phyloP scores from a whole-genome alignment of 2,797 vertebrate genomes.

The Gobio occitaniae region DNA sequence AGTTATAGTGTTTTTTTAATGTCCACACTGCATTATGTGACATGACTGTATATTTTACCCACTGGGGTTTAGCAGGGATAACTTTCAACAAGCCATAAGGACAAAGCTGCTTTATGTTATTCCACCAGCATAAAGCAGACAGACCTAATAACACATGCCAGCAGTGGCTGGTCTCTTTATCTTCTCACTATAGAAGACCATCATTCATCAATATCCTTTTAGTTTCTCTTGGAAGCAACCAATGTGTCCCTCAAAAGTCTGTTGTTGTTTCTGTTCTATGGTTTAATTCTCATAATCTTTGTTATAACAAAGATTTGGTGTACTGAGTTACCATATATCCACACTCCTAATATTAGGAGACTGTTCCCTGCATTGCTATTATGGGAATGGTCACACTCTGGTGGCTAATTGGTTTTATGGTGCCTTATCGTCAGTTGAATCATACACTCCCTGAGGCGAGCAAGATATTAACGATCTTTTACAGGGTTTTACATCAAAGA shows the following conservation, averaged over 20 bases:
- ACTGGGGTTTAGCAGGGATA: conserved; percentile 66
- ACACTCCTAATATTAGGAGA: conserved; percentile 72
- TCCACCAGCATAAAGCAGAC: conserved; percentile 68
- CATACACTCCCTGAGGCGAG: conserved; percentile 68
- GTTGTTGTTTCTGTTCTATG: conserved; percentile 68
- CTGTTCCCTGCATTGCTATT: conserved; percentile 66
- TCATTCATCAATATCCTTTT: conserved; percentile 82
- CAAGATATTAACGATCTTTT: conserved; percentile 73
- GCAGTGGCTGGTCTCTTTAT: conserved; percentile 63
- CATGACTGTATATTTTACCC: conserved; percentile 67
- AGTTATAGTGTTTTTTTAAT: conserved; percentile 58
- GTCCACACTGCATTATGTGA: conserved; percentile 59
- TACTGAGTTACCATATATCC: conserved; percentile 63
- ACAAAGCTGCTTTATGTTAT: conserved; percentile 67
- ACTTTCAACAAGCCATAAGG: conserved; percentile 61
- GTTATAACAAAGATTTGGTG: conserved; percentile 68
- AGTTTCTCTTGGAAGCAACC: conserved; percentile 76
- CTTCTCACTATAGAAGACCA: conserved; percentile 66
- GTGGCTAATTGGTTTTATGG: conserved; percentile 71
- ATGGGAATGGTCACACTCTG: conserved; percentile 71
- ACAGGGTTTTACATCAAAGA: conserved; percentile 71
- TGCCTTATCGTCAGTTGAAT: conserved; percentile 71
- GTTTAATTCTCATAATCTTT: conserved; percentile 65
- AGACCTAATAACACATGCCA: conserved; percentile 71
- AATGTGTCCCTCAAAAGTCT: conserved; percentile 60